Percentiles rank a stretch among this genome's conserved stretches.
Evolutionary conservation across 2,888 invertebrate genomes (phyloP).

Genomic region (Oasisia sp.): DNA sequence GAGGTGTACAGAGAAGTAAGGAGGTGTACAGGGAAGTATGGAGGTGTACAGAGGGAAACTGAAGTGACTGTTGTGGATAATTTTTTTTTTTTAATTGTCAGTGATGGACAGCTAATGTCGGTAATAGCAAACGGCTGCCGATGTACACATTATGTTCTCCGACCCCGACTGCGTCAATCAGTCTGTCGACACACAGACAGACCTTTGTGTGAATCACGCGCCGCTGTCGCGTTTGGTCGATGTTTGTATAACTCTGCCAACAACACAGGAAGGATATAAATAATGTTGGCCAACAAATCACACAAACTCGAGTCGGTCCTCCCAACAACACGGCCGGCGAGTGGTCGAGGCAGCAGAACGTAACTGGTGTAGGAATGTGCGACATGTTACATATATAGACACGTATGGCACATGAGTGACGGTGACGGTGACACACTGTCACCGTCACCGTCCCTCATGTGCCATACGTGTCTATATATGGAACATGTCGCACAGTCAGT

Average conservation of each 20-base stretch:
- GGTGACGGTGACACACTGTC: neutral
- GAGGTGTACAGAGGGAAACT: neutral
- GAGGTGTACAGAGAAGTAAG: too few relatives aligned
- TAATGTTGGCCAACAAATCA: too few relatives aligned
- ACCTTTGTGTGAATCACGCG: neutral
- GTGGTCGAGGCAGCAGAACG: too few relatives aligned
- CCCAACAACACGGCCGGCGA: too few relatives aligned
- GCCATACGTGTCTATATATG: too few relatives aligned
- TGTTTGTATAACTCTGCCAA: neutral
- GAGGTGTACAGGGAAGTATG: too few relatives aligned
- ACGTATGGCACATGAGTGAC: neutral
- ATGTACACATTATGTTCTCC: neutral
- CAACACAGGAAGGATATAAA: too few relatives aligned
- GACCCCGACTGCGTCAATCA: neutral
- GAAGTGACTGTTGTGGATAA: neutral
- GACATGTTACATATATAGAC: neutral
- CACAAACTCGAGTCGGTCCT: too few relatives aligned
- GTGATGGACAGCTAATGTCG: neutral
- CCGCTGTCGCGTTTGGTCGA: neutral
- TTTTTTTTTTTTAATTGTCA: too few relatives aligned
- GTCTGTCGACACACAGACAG: neutral
- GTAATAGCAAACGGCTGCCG: neutral
- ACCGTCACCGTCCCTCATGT: neutral
- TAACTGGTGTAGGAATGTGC: neutral
- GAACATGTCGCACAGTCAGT: neutral